These are phyloP conservation scores for Fabriciana adippe DNA, from an alignment of 2,888 invertebrate genomes.

Conservation along the genomic window DNA sequence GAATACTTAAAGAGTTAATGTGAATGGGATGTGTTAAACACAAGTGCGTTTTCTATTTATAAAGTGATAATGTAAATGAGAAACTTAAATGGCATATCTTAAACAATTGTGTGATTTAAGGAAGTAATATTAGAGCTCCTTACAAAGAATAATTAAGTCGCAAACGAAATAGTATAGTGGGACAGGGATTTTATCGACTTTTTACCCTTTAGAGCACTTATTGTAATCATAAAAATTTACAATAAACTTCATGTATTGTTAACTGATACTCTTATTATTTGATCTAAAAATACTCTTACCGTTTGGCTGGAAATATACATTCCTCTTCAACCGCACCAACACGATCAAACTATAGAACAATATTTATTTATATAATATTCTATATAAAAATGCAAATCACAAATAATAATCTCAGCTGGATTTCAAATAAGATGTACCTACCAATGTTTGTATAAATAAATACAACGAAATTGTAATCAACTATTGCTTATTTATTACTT, in stretches of 20 bases:
- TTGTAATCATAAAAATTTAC: slow-evolving; percentile 25
- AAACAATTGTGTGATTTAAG: slow-evolving; percentile 45
- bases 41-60: slow-evolving; percentile 68
- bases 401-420: neutral
- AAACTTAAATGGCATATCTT: slow-evolving; percentile 66
- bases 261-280: slow-evolving; percentile 13
- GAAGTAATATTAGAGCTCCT: slow-evolving; percentile 39
- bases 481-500: slow-evolving; percentile 14
- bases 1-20: slow-evolving; percentile 67
- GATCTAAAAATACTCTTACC: slow-evolving; percentile 7
- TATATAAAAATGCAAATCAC: slow-evolving; percentile 35
- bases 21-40: slow-evolving; percentile 76
- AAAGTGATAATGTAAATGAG: slow-evolving; percentile 60
- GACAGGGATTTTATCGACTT: slow-evolving; percentile 34
- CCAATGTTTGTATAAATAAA: neutral
- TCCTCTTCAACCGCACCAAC: slow-evolving; percentile 1
- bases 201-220: slow-evolving; percentile 33
- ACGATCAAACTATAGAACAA: slow-evolving; percentile 26
- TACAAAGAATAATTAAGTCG: slow-evolving; percentile 36
- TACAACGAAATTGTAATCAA: neutral
- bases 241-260: slow-evolving; percentile 21
- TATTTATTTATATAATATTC: slow-evolving; percentile 17
- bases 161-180: slow-evolving; percentile 27
- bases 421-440: neutral
- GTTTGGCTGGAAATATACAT: neutral